These are phyloP conservation scores for Diacarnus erythraeanus DNA, from an alignment of 37 sponge, comb jelly and placozoan genomes.

Conservation along the genomic window DNA sequence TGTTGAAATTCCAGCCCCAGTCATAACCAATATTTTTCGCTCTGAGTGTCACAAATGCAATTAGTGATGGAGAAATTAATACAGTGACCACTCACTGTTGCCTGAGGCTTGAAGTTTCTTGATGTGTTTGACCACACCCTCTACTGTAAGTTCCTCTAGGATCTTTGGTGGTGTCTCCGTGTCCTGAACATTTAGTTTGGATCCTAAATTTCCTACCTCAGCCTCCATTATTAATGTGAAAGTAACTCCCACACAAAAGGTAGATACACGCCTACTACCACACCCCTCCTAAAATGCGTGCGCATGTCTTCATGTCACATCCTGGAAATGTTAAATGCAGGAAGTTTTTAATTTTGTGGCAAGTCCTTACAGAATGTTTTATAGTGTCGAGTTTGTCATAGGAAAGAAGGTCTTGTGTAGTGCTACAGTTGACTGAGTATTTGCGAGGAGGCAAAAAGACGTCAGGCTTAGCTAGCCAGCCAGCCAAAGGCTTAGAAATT, in stretches of 20 bases:
- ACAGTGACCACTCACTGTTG: not conserved
- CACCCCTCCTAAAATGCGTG: too few relatives aligned
- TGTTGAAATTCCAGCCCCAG: constrained; percentile 95
- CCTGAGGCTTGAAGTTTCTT: constrained; percentile 26
- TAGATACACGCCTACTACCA: too few relatives aligned
- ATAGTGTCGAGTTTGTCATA: too few relatives aligned
- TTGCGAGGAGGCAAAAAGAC: too few relatives aligned
- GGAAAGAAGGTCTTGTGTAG: too few relatives aligned
- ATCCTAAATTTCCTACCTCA: not conserved
- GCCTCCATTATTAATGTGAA: too few relatives aligned
- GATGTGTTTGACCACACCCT: constrained; percentile 52
- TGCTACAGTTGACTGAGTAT: too few relatives aligned
- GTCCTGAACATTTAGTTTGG: not conserved
- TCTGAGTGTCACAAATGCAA: constrained; percentile 23
- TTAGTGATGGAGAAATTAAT: not conserved
- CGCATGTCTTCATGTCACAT: too few relatives aligned
- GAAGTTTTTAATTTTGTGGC: too few relatives aligned
- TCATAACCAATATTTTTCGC: constrained; percentile 84
- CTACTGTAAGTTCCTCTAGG: constrained; percentile 43
- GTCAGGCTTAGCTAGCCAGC: not conserved
- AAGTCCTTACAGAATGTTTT: too few relatives aligned
- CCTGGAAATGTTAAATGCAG: too few relatives aligned
- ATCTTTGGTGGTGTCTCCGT: constrained; percentile 36
- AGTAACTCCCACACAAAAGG: too few relatives aligned
- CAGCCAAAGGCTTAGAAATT: not conserved